A percentile compares a stretch with the other conserved stretches of the same genome.
phyloP scores from a whole-genome alignment of 1,140 invertebrate genomes.

The Physella acuta region DNA sequence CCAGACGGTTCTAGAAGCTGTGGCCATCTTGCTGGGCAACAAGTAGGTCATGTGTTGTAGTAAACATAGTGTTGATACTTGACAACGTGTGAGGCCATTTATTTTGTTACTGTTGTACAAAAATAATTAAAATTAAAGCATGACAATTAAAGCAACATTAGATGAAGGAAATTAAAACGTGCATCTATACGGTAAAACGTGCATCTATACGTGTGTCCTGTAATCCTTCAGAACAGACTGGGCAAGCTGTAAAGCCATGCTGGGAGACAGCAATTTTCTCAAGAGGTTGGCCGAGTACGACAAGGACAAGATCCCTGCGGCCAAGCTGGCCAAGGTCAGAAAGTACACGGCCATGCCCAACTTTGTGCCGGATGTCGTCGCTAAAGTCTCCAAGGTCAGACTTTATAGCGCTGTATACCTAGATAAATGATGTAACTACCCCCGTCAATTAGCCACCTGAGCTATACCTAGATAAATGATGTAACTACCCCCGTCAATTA shows the following conservation, averaged over 20 bases:
- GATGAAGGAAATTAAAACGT: no score
- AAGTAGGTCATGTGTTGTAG: constrained; percentile 67
- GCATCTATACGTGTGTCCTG: background rate
- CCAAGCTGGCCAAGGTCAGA: constrained; percentile 75
- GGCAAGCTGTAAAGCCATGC: constrained; percentile 54
- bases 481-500: no score
- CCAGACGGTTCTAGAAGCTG: constrained; percentile 74
- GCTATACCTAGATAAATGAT: no score
- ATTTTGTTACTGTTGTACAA: background rate
- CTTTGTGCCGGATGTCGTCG: constrained; percentile 63
- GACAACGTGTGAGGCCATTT: background rate
- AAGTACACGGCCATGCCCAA: constrained; percentile 62
- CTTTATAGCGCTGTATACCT: background rate
- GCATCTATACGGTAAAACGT: background rate
- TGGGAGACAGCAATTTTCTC: constrained; percentile 59
- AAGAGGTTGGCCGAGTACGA: constrained; percentile 64
- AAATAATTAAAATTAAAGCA: no score
- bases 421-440: no score
- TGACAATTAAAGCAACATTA: no score
- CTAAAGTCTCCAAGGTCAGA: constrained; percentile 55
- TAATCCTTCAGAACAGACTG: constrained; percentile 52
- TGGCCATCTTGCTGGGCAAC: constrained; percentile 76
- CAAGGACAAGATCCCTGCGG: constrained; percentile 78
- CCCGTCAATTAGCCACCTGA: no score
- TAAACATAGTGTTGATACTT: background rate